phyloP scores from a whole-genome alignment of 1,140 invertebrate species.

The Grapholita molesta region DNA sequence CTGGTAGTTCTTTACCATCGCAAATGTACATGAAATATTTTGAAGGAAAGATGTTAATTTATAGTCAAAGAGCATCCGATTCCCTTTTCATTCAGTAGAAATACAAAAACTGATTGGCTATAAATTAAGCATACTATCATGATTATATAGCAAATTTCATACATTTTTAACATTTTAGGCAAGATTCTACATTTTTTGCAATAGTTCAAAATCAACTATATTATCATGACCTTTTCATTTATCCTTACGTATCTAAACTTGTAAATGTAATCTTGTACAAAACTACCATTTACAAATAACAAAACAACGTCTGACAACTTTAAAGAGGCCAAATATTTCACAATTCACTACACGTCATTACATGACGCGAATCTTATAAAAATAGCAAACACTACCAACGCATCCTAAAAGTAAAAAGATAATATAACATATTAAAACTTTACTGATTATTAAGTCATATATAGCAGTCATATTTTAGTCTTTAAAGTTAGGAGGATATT shows the following conservation, averaged over 20 bases:
- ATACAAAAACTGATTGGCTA: not conserved
- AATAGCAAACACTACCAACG: not conserved
- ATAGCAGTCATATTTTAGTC: too few species aligned
- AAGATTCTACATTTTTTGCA: not conserved
- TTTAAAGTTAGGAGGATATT: too few species aligned
- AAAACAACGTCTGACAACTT: slow-evolving; percentile 7
- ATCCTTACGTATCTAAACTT: not conserved
- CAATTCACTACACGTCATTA: slow-evolving; percentile 1
- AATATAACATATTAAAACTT: too few species aligned
- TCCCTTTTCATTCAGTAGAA: not conserved
- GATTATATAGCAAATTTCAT: not conserved
- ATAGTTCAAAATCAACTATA: not conserved
- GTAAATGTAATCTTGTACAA: not conserved
- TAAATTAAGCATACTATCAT: not conserved
- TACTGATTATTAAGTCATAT: too few species aligned
- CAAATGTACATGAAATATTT: not conserved
- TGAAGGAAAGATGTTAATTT: not conserved
- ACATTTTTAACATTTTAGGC: not conserved
- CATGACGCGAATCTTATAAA: not conserved
- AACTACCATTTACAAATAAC: slow-evolving; percentile 15
- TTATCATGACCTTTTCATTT: not conserved
- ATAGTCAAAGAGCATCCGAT: not conserved
- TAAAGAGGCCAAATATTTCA: slow-evolving; percentile 7
- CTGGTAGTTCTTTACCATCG: not conserved
- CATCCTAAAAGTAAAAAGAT: not conserved